A percentile compares a stretch with the other conserved stretches of the same genome.
Evolutionary conservation across 2,797 vertebrate species (phyloP).

Genomic region (Pteropus rufus): DNA sequence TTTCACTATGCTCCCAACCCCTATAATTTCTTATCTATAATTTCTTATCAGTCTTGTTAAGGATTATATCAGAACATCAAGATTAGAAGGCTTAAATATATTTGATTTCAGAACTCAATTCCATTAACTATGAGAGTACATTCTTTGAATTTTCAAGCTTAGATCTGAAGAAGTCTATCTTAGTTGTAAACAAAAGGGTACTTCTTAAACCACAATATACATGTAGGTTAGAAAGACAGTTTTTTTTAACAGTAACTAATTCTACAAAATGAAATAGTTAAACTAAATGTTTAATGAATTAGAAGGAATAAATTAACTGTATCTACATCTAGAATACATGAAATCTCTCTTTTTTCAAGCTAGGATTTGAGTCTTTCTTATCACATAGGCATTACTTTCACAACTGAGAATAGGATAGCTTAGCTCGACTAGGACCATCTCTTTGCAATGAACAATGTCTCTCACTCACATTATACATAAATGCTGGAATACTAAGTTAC

Average conservation of each 20-base stretch:
- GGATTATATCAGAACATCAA: neutral
- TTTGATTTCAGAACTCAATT: slow-evolving; percentile 13
- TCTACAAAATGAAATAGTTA: neutral
- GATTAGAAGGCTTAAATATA: neutral
- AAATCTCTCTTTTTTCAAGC: neutral
- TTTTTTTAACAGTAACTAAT: neutral
- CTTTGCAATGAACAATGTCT: neutral
- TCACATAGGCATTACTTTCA: neutral
- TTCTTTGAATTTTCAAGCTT: slow-evolving; percentile 27
- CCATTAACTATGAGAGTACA: neutral
- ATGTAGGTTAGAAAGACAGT: slow-evolving; percentile 9
- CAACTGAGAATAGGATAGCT: neutral
- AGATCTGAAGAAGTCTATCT: neutral
- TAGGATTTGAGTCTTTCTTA: neutral
- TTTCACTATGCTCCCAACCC: neutral
- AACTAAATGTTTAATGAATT: slow-evolving; percentile 6
- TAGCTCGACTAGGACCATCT: neutral
- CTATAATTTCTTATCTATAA: neutral
- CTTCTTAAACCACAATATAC: neutral
- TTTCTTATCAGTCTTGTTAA: neutral
- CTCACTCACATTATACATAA: neutral
- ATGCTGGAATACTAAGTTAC: neutral
- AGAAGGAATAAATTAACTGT: neutral
- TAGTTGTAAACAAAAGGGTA: neutral
- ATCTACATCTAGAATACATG: neutral